phyloP scores from a whole-genome alignment of 2,113 vertebrate species.

The Bubalus kerabau region DNA sequence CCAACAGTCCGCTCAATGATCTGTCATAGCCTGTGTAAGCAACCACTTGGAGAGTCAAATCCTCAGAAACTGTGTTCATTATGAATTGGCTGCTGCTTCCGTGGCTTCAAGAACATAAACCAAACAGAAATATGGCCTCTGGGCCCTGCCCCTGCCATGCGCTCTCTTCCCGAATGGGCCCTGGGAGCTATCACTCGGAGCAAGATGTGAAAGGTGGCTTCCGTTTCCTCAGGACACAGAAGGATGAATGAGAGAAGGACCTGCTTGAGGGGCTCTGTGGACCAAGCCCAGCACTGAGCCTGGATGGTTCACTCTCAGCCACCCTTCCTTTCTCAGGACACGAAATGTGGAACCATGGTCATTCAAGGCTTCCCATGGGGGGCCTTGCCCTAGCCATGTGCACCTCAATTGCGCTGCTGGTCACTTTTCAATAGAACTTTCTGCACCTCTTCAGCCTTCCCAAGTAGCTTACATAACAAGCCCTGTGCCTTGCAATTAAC shows the following conservation, averaged over 20 bases:
- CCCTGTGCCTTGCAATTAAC: background rate
- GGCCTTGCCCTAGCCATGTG: fast-evolving
- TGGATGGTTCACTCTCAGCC: no score
- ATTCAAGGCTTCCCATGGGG: background rate
- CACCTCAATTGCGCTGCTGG: background rate
- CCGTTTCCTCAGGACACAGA: background rate
- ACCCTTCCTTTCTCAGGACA: background rate
- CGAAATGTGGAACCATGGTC: fast-evolving
- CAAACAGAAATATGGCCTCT: background rate
- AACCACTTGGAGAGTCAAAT: background rate
- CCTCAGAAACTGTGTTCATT: background rate
- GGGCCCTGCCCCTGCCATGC: fast-evolving
- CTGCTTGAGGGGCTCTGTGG: fast-evolving
- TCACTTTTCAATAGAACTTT: background rate
- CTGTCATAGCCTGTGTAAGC: background rate
- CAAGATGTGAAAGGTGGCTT: background rate
- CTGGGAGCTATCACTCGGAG: background rate
- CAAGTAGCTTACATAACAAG: background rate
- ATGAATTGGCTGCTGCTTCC: fast-evolving
- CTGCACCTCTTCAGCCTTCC: background rate
- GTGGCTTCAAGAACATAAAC: background rate
- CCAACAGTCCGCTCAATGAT: background rate
- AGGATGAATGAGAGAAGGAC: background rate
- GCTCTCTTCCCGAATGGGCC: background rate
- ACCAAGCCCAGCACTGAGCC: background rate